Percentiles rank a stretch among this genome's conserved stretches.
phyloP scores from a whole-genome alignment of 1,140 invertebrate species.

The Cyclina sinensis region DNA sequence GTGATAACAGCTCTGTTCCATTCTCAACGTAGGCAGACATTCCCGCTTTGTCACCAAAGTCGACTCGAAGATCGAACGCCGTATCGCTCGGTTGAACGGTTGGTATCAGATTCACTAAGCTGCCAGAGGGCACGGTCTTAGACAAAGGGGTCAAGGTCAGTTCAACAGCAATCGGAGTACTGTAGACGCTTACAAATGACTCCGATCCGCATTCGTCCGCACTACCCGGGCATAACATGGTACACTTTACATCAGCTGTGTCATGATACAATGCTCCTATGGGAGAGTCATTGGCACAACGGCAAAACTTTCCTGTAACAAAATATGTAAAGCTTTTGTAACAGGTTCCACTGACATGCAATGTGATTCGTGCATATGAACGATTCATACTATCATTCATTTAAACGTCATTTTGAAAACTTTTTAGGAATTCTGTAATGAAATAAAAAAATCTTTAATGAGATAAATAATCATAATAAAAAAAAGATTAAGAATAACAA shows the following conservation, averaged over 20 bases:
- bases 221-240: neutral
- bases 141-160: neutral
- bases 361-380: no score
- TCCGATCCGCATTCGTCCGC: neutral
- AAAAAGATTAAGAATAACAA: no score
- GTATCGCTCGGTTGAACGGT: neutral
- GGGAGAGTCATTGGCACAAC: conserved; percentile 3
- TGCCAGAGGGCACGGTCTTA: neutral
- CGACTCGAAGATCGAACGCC: neutral
- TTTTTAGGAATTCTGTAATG: no score
- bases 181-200: neutral
- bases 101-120: neutral
- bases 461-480: no score
- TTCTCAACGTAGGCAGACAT: neutral
- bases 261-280: neutral
- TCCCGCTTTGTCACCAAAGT: conserved; percentile 22
- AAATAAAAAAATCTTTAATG: no score
- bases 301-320: conserved; percentile 24
- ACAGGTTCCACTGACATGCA: no score
- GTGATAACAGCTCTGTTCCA: neutral
- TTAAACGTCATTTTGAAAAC: no score
- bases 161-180: conserved; percentile 5
- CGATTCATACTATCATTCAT: no score
- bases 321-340: conserved; percentile 4
- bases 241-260: neutral